Base-by-base conservation (phyloP, 1,140 invertebrate species). In the Pogonus chalceus region DNA sequence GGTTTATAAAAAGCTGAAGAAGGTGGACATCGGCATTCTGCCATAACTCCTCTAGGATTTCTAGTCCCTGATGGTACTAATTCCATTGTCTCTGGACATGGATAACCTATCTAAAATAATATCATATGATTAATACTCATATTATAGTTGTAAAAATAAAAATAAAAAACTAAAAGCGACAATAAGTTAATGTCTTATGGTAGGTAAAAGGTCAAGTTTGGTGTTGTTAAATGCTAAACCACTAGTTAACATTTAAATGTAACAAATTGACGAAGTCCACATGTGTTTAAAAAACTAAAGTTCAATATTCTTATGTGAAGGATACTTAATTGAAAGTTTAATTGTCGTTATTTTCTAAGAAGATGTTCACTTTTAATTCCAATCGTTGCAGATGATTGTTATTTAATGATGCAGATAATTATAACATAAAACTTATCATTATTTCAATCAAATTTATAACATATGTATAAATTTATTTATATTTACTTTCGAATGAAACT, bases 81-180 rank as follows among this genome's bases (percentile, higher is more conserved):
- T 68, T 91, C 88, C 79, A 88, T 88, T 1, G 84, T 88, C 2
- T 86, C 83, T 3, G 87, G 85, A 69, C 88, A 90, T 1, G 87
- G 86, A 53, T 84, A 77, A 2, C 86, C 85, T 56, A 85, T 77
- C 75, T 85, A 71, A n/a, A n/a, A n/a, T n/a, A n/a, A 16, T 9
- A 43, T 35, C 69, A 65, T 23, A 10, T 9, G 59, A 51, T 53
- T 23, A 18, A 20, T 18, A 48, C 22, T 46, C n/a, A n/a, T n/a
- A n/a, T n/a, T n/a, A n/a, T n/a, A n/a, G n/a, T n/a, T n/a, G n/a
- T 4, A 31, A 48, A 60, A 60, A 23, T 20, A 52, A 50, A 54
- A 22, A 50, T 10, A 51, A 12, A 24, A 35, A 39, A 20, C 14
- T 35, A 50, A 21, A 23, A 24, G 47, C 23, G 20, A 54, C 16